A percentile compares a stretch with the other conserved stretches of the same genome.
Conservation (phyloP, 2,888 invertebrate species). For the Cordylochernes scorpioides region DNA sequence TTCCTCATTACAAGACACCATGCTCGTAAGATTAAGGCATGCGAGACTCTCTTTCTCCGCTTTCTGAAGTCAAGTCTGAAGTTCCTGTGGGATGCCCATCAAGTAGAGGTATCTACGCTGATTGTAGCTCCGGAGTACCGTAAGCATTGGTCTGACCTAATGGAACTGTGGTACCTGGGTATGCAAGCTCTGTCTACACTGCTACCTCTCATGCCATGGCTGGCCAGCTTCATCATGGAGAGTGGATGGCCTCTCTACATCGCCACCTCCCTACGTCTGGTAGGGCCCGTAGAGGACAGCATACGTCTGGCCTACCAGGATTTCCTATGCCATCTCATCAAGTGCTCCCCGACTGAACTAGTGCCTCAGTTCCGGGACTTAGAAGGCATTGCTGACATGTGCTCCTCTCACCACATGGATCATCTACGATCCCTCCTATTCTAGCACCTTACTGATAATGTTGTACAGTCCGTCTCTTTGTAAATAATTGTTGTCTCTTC, state of each 20-base stretch:
- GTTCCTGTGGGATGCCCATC: constrained; percentile 76
- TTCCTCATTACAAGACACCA: constrained; percentile 54
- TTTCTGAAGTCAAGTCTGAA: constrained; percentile 66
- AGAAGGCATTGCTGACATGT: no score
- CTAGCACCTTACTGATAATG: no score
- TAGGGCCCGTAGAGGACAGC: constrained; percentile 52
- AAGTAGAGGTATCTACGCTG: constrained; percentile 56
- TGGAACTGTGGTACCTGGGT: constrained; percentile 72
- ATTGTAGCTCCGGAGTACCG: constrained; percentile 63
- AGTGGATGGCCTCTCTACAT: constrained; percentile 83
- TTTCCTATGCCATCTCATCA: constrained; percentile 45
- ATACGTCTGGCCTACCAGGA: constrained; percentile 72
- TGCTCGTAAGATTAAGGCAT: constrained; percentile 34
- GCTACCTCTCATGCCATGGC: constrained; percentile 29
- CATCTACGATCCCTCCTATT: no score
- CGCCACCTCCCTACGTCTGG: constrained; percentile 49
- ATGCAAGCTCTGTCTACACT: constrained; percentile 73
- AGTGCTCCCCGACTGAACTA: no score
- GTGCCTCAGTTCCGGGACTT: no score
- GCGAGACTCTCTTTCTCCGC: constrained; percentile 38
- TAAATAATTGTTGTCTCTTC: no score
- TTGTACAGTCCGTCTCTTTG: no score
- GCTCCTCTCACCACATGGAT: no score
- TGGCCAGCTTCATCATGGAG: constrained; percentile 40
- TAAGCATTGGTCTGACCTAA: constrained; percentile 61